Conservation (phyloP, 2,888 invertebrate species). For the Lasioglossum villosulum region DNA sequence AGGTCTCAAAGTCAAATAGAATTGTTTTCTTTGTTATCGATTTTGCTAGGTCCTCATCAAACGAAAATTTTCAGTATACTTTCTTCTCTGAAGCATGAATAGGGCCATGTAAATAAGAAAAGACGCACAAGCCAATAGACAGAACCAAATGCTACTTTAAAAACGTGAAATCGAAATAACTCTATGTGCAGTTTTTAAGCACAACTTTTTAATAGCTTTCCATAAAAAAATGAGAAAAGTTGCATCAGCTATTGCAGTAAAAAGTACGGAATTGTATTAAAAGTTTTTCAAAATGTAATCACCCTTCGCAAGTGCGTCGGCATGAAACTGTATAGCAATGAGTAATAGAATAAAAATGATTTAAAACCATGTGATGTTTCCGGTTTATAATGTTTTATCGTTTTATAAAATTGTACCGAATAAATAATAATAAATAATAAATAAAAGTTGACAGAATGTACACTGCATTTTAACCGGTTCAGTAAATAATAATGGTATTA, state of each 20-base stretch:
- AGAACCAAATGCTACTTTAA: conserved; percentile 1
- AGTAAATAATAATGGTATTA: neutral
- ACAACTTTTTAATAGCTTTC: neutral
- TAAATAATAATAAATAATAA: too few species aligned
- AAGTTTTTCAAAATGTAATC: neutral
- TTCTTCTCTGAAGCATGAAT: neutral
- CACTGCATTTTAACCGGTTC: neutral
- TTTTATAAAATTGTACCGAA: neutral
- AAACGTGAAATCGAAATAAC: neutral
- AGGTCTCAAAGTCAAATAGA: neutral
- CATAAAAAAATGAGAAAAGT: neutral
- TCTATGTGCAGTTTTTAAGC: neutral
- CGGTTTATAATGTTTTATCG: neutral
- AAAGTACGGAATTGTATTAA: conserved; percentile 1
- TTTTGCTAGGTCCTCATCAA: neutral
- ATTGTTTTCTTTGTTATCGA: neutral
- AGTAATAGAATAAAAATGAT: neutral
- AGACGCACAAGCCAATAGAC: neutral
- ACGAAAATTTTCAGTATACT: neutral
- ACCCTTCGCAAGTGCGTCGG: neutral
- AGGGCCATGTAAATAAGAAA: neutral
- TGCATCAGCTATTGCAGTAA: neutral
- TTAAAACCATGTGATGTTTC: neutral
- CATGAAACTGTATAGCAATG: neutral
- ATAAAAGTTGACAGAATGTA: neutral